Evolutionary conservation across 2,113 vertebrate genomes (phyloP).

Genomic region (Tetraodon nigroviridis): DNA sequence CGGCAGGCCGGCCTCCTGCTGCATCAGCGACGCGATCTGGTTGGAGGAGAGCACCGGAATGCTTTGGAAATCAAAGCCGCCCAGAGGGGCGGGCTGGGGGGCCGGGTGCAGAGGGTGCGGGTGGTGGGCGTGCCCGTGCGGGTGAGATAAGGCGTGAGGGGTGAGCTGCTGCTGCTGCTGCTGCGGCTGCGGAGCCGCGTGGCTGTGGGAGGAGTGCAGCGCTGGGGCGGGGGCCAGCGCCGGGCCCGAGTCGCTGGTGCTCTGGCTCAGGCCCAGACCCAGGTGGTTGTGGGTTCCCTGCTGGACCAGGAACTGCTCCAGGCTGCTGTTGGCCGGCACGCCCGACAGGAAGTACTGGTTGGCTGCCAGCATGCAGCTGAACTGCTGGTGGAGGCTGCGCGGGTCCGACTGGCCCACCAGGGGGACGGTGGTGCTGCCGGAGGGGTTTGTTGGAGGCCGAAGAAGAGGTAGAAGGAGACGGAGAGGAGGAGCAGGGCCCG

Average conservation of each 20-base stretch:
- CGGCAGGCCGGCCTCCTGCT: conserved; percentile 75
- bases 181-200: conserved; percentile 66
- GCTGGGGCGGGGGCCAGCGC: conserved; percentile 72
- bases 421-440: conserved; percentile 70
- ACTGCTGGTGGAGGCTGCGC: conserved; percentile 80
- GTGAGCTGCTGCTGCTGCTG: conserved; percentile 76
- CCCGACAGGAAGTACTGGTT: conserved; percentile 80
- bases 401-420: conserved; percentile 75
- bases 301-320: conserved; percentile 79
- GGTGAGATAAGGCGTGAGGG: conserved; percentile 75
- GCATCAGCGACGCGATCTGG: conserved; percentile 77
- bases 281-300: conserved; percentile 78
- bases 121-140: conserved; percentile 75
- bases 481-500: conserved; percentile 68
- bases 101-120: conserved; percentile 77
- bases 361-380: conserved; percentile 81
- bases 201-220: conserved; percentile 75
- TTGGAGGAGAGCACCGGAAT: conserved; percentile 79
- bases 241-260: conserved; percentile 66
- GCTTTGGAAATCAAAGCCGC: conserved; percentile 78
- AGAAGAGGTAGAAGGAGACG: conserved; percentile 70
- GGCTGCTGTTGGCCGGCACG: conserved; percentile 75
- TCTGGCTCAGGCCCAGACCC: conserved; percentile 69
- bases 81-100: conserved; percentile 70
- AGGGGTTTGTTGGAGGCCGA: conserved; percentile 69